phyloP scores from a whole-genome alignment of 2,888 invertebrate species.

The Heliconius erato region DNA sequence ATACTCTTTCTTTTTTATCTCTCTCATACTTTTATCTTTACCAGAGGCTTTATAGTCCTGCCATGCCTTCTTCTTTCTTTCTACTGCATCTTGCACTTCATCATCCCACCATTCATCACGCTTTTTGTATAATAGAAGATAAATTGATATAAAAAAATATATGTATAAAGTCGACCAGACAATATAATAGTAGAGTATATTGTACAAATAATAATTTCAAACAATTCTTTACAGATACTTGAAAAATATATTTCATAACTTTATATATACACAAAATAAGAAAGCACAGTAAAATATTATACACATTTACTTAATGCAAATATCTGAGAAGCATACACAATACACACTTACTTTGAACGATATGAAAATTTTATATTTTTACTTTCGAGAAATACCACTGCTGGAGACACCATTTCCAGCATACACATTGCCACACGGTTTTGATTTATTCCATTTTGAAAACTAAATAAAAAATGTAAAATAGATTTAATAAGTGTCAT shows the following conservation, averaged over 20 bases:
- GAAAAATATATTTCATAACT: neutral
- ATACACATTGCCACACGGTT: neutral
- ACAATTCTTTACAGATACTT: neutral
- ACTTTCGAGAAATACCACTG: neutral
- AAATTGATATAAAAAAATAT: no score
- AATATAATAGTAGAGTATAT: no score
- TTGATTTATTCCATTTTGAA: neutral
- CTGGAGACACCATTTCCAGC: neutral
- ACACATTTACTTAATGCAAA: conserved; percentile 10
- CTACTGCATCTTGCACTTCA: no score
- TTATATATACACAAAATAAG: neutral
- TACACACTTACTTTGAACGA: neutral
- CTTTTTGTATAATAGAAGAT: no score
- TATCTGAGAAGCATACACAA: neutral
- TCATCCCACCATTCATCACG: no score
- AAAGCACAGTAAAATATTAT: neutral
- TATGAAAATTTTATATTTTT: conserved; percentile 11
- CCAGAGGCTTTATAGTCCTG: no score
- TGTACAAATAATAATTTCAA: no score
- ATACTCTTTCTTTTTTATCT: no score
- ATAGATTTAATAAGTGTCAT: neutral
- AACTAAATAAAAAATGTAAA: neutral
- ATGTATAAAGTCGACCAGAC: no score
- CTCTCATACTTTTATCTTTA: no score
- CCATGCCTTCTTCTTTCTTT: no score